These are phyloP conservation scores for Sebastes ruberrimus DNA, from an alignment of 2,797 vertebrate species.

Conservation along the genomic window DNA sequence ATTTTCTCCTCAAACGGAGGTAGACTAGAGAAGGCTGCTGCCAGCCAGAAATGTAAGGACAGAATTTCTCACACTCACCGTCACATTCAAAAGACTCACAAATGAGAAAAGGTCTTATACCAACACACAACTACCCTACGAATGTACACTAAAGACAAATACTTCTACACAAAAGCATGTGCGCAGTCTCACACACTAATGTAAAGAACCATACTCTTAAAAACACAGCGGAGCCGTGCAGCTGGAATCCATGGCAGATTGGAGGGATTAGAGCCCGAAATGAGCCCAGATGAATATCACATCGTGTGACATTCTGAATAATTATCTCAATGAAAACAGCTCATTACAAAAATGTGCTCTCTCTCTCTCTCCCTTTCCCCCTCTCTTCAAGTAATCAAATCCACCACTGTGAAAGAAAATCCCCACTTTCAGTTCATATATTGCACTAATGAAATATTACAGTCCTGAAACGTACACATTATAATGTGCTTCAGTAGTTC, in stretches of 20 bases:
- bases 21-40: constrained; percentile 14
- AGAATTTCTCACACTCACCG: constrained; percentile 26
- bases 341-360: constrained; percentile 67
- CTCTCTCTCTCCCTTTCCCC: neutral
- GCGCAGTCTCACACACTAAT: constrained; percentile 4
- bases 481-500: constrained; percentile 7
- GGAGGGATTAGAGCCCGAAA: constrained; percentile 72
- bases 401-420: constrained; percentile 54
- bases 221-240: constrained; percentile 51
- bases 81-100: neutral
- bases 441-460: constrained; percentile 53
- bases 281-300: constrained; percentile 73
- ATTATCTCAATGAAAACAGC: constrained; percentile 79
- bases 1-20: constrained; percentile 52
- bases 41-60: constrained; percentile 6
- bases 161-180: neutral
- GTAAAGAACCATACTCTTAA: constrained; percentile 23
- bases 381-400: constrained; percentile 50
- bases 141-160: neutral
- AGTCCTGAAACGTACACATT: constrained; percentile 35
- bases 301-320: constrained; percentile 75
- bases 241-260: constrained; percentile 74
- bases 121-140: neutral
- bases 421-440: constrained; percentile 22
- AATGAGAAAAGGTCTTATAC: neutral